Evolutionary conservation across 2,797 vertebrate genomes (phyloP).

Genomic region (Chiroxiphia lanceolata): DNA sequence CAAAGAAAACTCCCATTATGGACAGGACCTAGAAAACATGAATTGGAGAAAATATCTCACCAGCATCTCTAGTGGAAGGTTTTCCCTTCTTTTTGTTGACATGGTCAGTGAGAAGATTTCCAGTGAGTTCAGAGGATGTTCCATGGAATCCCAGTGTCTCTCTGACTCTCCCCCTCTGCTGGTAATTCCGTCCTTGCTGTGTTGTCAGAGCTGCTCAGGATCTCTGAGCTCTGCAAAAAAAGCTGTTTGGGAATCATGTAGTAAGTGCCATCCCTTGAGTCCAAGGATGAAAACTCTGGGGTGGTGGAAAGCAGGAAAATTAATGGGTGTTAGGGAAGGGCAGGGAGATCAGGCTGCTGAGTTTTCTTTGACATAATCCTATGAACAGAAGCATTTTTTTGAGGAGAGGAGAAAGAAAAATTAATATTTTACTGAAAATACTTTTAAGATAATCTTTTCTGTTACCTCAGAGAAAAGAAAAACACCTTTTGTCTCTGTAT

Average conservation of each 20-base stretch:
- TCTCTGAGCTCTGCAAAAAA: neutral
- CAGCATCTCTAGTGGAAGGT: neutral
- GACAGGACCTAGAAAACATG: accelerated
- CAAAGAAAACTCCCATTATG: neutral
- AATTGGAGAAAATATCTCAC: neutral
- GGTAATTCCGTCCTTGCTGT: neutral
- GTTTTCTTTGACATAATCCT: no score
- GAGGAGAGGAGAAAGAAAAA: neutral
- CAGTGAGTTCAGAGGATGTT: neutral
- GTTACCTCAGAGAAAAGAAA: neutral
- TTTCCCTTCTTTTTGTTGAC: neutral
- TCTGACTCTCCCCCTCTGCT: neutral
- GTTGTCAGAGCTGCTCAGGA: neutral
- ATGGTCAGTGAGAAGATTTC: neutral
- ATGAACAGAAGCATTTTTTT: no score
- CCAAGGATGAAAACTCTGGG: neutral
- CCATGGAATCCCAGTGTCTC: neutral
- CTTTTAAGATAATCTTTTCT: neutral
- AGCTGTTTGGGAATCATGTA: neutral
- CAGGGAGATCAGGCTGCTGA: neutral
- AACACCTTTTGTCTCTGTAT: neutral
- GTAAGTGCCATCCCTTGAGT: neutral
- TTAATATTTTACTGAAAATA: neutral
- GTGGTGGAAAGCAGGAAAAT: neutral
- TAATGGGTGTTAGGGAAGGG: neutral